These are phyloP conservation scores for Pseudopodoces humilis DNA, from an alignment of 2,113 vertebrate species.

Conservation along the genomic window DNA sequence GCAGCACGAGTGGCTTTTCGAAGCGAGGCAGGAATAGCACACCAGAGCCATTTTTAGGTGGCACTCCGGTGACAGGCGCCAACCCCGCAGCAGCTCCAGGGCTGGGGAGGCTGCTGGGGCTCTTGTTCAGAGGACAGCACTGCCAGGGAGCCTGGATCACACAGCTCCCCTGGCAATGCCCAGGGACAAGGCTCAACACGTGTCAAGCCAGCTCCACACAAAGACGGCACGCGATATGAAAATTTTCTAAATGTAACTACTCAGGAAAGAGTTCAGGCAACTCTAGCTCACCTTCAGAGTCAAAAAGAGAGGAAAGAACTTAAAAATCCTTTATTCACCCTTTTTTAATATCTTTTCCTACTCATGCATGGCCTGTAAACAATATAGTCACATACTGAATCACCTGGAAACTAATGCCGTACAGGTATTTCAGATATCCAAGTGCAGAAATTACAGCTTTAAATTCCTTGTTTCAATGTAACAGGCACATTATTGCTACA, in stretches of 20 bases:
- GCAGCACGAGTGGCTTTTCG: neutral
- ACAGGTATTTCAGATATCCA: neutral
- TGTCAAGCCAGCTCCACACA: neutral
- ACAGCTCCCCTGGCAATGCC: neutral
- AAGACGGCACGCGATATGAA: accelerated
- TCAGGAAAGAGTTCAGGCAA: neutral
- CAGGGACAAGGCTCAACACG: accelerated
- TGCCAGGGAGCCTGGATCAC: neutral
- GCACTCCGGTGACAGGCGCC: neutral
- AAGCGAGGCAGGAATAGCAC: neutral
- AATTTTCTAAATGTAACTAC: neutral
- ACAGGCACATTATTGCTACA: neutral
- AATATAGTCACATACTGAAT: neutral
- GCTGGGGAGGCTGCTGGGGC: neutral
- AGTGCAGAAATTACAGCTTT: neutral
- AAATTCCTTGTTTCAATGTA: neutral
- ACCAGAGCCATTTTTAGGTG: neutral
- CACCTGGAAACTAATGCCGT: neutral
- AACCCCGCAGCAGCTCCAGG: accelerated
- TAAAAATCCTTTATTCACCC: neutral
- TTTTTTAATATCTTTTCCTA: neutral
- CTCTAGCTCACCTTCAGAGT: neutral
- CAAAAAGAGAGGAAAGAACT: neutral
- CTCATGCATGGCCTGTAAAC: neutral
- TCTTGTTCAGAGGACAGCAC: accelerated